phyloP scores from a whole-genome alignment of 2,888 invertebrate species.

The Erannis defoliaria region DNA sequence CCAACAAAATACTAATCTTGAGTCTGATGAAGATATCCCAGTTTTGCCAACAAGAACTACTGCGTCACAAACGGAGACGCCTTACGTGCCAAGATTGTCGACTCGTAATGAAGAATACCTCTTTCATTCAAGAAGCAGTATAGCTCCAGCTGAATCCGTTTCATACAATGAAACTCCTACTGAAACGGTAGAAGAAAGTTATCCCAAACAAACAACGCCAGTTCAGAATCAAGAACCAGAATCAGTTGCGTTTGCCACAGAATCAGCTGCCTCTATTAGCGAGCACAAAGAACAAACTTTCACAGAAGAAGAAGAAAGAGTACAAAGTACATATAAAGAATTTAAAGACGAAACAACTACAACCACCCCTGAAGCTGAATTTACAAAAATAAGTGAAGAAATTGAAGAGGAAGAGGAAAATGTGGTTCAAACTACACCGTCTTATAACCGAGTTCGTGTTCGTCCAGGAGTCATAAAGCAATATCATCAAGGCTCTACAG shows the following conservation, averaged over 20 bases:
- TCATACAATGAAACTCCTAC: slow-evolving; percentile 58
- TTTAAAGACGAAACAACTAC: slow-evolving; percentile 45
- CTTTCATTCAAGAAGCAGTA: slow-evolving; percentile 64
- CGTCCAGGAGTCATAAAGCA: slow-evolving; percentile 76
- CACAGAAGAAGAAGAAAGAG: slow-evolving; percentile 61
- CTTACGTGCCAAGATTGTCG: slow-evolving; percentile 62
- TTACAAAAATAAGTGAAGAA: slow-evolving; percentile 42
- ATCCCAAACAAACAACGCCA: slow-evolving; percentile 61
- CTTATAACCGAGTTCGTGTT: slow-evolving; percentile 76
- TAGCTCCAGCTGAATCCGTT: slow-evolving; percentile 60
- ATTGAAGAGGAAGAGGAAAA: slow-evolving; percentile 61
- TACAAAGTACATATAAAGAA: slow-evolving; percentile 60
- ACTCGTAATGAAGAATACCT: slow-evolving; percentile 62
- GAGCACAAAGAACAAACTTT: slow-evolving; percentile 63
- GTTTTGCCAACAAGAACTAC: slow-evolving; percentile 51
- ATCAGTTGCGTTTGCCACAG: slow-evolving; percentile 56
- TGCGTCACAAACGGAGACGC: slow-evolving; percentile 59
- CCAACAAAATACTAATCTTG: slow-evolving; percentile 58
- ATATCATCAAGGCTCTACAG: slow-evolving; percentile 74
- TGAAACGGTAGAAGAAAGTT: slow-evolving; percentile 61
- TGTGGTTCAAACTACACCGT: slow-evolving; percentile 76
- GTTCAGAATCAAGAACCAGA: slow-evolving; percentile 58
- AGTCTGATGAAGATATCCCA: slow-evolving; percentile 58
- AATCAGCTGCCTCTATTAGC: slow-evolving; percentile 55
- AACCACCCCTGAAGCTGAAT: slow-evolving; percentile 52